Base-by-base conservation (phyloP, 2,888 invertebrate genomes). In the Xylocampa areola region DNA sequence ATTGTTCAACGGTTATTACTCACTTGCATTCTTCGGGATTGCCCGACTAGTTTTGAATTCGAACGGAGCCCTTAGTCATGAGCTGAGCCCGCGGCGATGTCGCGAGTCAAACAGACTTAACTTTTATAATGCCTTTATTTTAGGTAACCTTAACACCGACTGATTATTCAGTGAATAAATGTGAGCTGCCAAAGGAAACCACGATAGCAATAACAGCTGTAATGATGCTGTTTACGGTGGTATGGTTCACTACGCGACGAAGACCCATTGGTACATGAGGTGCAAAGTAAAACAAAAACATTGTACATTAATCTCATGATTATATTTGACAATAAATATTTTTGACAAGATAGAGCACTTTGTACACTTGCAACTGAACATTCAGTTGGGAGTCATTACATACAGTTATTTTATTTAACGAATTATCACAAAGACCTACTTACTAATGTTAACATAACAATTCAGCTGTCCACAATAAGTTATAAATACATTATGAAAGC, bases 321-420 rank as follows among this genome's bases (percentile, higher is more conserved):
- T 91, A 89, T 92, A 90, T 90, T 91, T 85, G 84, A 91, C 82
- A 93, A 93, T 94, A 94, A 93, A 93, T 94, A 93, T 85, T 89
- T 88, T 89, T 92, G 92, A 93, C 92, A 92, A 92, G 92, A 93
- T 89, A 88, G 84, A 90, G 91, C 91, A 88, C 88, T 91, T 91
- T 89, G 81, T 92, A 92, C 92, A 93, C 66, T 68, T 59, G 75
- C 76, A 71, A 71, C 69, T 64, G 53, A 57, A 59, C 39, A 41
- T 47, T 50, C 77, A 73, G 63, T 73, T 72, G 63, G 69, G n/a
- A 70, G 72, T 76, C 66, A 73, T 68, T 73, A 73, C 70, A 76
- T 62, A 69, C 59, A 67, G 69, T 67, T 63, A 69, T 65, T 74
- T 73, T 51, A 59, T 69, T 75, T 79, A 84, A 81, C 73, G 85